Evolutionary conservation across 2,888 invertebrate species (phyloP).

Genomic region (Dinocampus coccinellae): DNA sequence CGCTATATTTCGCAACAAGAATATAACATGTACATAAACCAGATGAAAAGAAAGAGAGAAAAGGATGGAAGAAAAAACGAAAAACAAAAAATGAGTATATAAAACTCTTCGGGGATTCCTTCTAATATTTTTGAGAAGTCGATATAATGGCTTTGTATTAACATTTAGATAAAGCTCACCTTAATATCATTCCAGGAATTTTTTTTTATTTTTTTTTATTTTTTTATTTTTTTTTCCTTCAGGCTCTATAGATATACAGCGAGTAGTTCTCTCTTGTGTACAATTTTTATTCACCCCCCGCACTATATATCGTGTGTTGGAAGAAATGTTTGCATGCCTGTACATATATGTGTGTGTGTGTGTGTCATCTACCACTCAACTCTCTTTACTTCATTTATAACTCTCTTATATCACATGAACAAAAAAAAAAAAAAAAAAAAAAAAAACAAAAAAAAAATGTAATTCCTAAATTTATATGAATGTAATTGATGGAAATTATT

Average conservation of each 20-base stretch:
- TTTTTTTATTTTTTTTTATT: too few species aligned
- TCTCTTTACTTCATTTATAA: too few species aligned
- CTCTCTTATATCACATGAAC: not conserved
- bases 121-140: constrained; percentile 51
- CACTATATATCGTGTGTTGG: not conserved
- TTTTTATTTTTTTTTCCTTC: constrained; percentile 38
- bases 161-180: constrained; percentile 67
- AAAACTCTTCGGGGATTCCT: constrained; percentile 47
- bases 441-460: too few species aligned
- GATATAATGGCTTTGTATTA: constrained; percentile 58
- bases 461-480: too few species aligned
- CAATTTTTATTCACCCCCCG: constrained; percentile 29
- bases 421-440: not conserved
- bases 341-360: too few species aligned
- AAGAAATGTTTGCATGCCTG: too few species aligned
- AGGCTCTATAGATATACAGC: constrained; percentile 14
- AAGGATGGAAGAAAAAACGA: constrained; percentile 35
- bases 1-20: constrained; percentile 23
- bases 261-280: constrained; percentile 32
- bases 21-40: constrained; percentile 20
- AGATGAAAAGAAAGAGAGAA: constrained; percentile 15
- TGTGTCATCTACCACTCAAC: too few species aligned
- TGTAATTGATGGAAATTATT: too few species aligned
- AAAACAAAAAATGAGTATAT: constrained; percentile 35
- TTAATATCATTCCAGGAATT: constrained; percentile 57